Percentiles rank a stretch among this genome's conserved stretches.
Evolutionary conservation across 1,140 invertebrate species (phyloP).

Genomic region (Spodoptera litura): DNA sequence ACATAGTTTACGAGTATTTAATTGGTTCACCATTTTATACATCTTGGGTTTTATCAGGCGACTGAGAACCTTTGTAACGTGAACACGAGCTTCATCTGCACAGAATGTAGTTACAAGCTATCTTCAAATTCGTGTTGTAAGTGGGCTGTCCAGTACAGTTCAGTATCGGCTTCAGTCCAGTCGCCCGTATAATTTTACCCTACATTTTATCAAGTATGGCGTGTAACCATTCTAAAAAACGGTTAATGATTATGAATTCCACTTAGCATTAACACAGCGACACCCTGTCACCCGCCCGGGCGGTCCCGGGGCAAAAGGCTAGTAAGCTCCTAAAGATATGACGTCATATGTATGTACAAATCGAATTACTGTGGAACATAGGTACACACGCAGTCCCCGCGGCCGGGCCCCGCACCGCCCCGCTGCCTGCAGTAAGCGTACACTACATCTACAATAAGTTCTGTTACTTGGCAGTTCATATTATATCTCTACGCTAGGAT

Average conservation of each 20-base stretch:
- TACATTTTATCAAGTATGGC: conserved; percentile 38
- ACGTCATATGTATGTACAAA: conserved; percentile 78
- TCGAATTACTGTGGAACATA: conserved; percentile 57
- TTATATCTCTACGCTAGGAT: conserved; percentile 24
- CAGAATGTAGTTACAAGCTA: conserved; percentile 17
- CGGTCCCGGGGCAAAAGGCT: conserved; percentile 81
- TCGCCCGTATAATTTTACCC: conserved; percentile 23
- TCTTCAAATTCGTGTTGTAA: conserved; percentile 16
- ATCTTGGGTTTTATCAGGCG: conserved; percentile 20
- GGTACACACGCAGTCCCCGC: conserved; percentile 41
- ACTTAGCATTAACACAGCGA: conserved; percentile 83
- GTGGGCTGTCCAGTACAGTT: conserved; percentile 24
- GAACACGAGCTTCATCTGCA: not conserved
- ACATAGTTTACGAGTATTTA: conserved; percentile 53
- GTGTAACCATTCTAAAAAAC: conserved; percentile 58
- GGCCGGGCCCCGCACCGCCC: not conserved
- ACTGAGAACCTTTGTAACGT: conserved; percentile 20
- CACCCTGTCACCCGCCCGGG: conserved; percentile 85
- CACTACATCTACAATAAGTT: not conserved
- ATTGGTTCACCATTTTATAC: conserved; percentile 45
- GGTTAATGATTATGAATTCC: conserved; percentile 75
- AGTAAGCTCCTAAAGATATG: conserved; percentile 86
- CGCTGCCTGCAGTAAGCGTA: not conserved
- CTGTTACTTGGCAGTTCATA: conserved; percentile 17
- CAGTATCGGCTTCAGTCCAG: conserved; percentile 11